These are phyloP conservation scores for Empis livida DNA, from an alignment of 2,888 invertebrate species.

Conservation along the genomic window DNA sequence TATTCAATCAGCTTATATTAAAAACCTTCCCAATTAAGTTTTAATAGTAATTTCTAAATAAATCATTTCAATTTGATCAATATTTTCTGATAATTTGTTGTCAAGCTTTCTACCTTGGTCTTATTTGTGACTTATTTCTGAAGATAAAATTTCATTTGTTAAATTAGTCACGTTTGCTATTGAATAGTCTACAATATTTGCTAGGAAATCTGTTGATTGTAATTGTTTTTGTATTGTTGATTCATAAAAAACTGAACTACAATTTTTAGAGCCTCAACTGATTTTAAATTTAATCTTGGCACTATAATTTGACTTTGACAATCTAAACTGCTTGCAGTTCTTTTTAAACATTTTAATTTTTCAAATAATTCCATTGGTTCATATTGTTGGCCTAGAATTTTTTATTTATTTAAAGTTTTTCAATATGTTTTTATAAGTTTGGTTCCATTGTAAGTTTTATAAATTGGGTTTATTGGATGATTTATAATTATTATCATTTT, in stretches of 20 bases:
- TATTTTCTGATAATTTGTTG: too few species aligned
- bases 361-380: not conserved
- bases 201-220: constrained; percentile 3
- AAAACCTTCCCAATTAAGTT: too few species aligned
- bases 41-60: too few species aligned
- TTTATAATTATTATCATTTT: too few species aligned
- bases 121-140: constrained; percentile 2
- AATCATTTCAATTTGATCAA: too few species aligned
- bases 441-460: too few species aligned
- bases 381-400: not conserved
- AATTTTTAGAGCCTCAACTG: constrained; percentile 12
- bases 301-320: constrained; percentile 4
- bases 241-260: not conserved
- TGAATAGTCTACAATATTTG: constrained; percentile 8
- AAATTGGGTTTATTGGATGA: too few species aligned
- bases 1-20: too few species aligned
- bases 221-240: not conserved
- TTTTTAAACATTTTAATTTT: not conserved
- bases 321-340: not conserved
- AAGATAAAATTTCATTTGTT: not conserved
- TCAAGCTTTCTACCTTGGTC: constrained; percentile 14
- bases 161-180: constrained; percentile 2
- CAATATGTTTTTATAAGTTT: too few species aligned
- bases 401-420: too few species aligned
- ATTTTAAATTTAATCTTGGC: constrained; percentile 22